Base-by-base conservation (phyloP, 2,888 invertebrate genomes). In the Euplexia lucipara region DNA sequence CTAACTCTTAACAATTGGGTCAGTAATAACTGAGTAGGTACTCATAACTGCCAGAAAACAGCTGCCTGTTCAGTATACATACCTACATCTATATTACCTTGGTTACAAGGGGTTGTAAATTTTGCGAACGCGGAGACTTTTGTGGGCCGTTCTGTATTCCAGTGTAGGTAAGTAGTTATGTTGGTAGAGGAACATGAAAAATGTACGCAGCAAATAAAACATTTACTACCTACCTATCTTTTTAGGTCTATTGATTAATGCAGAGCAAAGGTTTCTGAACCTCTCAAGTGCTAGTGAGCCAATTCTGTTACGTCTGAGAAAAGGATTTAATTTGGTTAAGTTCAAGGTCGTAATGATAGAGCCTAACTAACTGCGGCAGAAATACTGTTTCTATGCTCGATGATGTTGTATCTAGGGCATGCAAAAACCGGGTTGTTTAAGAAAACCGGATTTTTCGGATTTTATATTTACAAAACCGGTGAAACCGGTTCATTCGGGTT, bases 1-100 rank as follows among this genome's bases (percentile, higher is more conserved):
- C 20, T 57, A 54, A 49, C 26, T 30, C 20, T 14, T n/a, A 49
- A 64, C n/a, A 61, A 70, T 61, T 58, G 66, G 52, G 66, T 57
- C 41, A 56, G 12, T 42, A 47, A 47, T 34, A 39, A 51, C 18
- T 2, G n/a, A n/a, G n/a, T n/a, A n/a, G n/a, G n/a, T n/a, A 47
- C 8, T 68, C n/a, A 42, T 16, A 74, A 54, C 48, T 20, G 39
- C n/a, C 57, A 53, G 8, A 54, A 53, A 45, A 20, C 67, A 54
- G 49, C 53, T 73, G 57, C 30, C 7, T 45, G 16, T 18, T n/a
- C n/a, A n/a, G n/a, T n/a, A n/a, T n/a, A 26, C 26, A 26, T 26
- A 26, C 26, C 26, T 26, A 37, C n/a, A 26, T 37, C n/a, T n/a
- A 68, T 53, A 58, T 26, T 5, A 18, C 39, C 14, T 39, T 32